Evolutionary conservation across 2,113 vertebrate species (phyloP), one percentile per base, ranked within the genome.

Genomic region (Notothenia rossii): DNA sequence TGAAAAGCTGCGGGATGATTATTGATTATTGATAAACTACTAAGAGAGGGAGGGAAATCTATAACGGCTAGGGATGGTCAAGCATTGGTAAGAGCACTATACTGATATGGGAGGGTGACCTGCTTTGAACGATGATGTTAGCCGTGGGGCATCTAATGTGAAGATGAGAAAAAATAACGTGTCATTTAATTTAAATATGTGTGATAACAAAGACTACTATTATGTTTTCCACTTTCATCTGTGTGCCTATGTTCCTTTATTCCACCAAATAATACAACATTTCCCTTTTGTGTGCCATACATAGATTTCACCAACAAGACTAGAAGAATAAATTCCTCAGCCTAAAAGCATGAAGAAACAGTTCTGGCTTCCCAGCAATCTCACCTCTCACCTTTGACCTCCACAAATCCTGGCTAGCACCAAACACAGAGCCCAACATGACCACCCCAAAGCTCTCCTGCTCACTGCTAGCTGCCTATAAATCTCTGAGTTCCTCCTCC

Each of bases 371-470:
- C 86, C 90, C 89, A 76, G 84, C 85, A 33, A 77, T 86, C 89
- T 92, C 79, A 91, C 76, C 93, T 94, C 83, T 94, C 81, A 93
- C 93, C 93, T 94, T 84, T 93, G 90, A 94, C 93, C 93, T 88
- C 85, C 80, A 89, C 90, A 93, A 94, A 95, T 93, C 92, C 91
- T 60, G 71, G 79, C 76, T 50, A 75, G 77, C 69, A 67, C 90
- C 78, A 79, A 78, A 64, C 87, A 58, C 86, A 79, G 59, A 90
- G 74, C 46, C 89, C 78, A 89, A 68, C 68, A 72, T 76, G 79
- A 86, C 83, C 75, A 74, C 62, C 85, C 77, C 62, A 66, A 75
- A 84, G 80, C 51, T 56, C 68, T 75, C 88, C 53, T 72, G 61
- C 64, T 72, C 60, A 86, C 75, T 4, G 10, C 64, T 82, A 80